These are phyloP conservation scores for Tetrax tetrax DNA, from an alignment of 2,113 vertebrate genomes.

Conservation along the genomic window DNA sequence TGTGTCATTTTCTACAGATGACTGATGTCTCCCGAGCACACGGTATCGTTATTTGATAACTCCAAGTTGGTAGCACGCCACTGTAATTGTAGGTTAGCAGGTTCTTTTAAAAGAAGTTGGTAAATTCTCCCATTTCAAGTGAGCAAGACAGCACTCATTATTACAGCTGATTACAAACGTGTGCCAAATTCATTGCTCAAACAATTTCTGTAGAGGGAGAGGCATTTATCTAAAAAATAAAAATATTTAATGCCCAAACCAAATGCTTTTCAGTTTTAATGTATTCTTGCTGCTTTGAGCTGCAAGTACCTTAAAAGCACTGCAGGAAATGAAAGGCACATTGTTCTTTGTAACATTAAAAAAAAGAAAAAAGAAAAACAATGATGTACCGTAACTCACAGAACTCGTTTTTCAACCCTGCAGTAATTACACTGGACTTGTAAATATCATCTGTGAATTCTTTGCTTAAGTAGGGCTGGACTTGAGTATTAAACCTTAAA, in stretches of 20 bases:
- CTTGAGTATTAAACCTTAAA: neutral
- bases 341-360: slow-evolving; percentile 65
- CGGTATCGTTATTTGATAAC: neutral
- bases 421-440: slow-evolving; percentile 66
- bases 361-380: slow-evolving; percentile 39
- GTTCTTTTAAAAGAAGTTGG: slow-evolving; percentile 52
- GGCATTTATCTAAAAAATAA: slow-evolving; percentile 59
- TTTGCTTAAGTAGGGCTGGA: slow-evolving; percentile 48
- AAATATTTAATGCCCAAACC: slow-evolving; percentile 41
- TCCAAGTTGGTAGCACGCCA: neutral
- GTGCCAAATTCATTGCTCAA: slow-evolving; percentile 49
- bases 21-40: neutral
- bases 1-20: slow-evolving; percentile 48
- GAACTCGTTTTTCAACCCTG: slow-evolving; percentile 69
- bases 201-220: slow-evolving; percentile 47
- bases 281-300: slow-evolving; percentile 60
- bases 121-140: slow-evolving; percentile 63
- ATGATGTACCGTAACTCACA: slow-evolving; percentile 50
- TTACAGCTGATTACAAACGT: slow-evolving; percentile 52
- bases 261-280: slow-evolving; percentile 60
- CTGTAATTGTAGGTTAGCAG: slow-evolving; percentile 46
- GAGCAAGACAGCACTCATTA: slow-evolving; percentile 39
- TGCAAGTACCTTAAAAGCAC: slow-evolving; percentile 49
- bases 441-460: slow-evolving; percentile 64
- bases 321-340: slow-evolving; percentile 66